Conservation (phyloP, 2,113 vertebrate genomes). For the Malurus cyaneus region DNA sequence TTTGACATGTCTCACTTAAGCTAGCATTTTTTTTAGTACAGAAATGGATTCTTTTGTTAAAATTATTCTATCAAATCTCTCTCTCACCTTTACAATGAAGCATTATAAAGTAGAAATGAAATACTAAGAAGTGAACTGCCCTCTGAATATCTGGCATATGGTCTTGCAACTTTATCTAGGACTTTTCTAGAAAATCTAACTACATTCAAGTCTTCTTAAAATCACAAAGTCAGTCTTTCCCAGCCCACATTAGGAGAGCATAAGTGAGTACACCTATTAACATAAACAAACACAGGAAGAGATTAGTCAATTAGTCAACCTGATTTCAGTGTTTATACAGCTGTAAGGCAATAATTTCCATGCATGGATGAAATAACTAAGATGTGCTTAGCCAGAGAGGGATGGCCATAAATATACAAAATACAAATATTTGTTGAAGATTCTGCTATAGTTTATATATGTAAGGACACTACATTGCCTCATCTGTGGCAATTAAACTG, state of each 20-base stretch:
- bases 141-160: neutral
- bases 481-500: neutral
- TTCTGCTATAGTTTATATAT: neutral
- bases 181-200: neutral
- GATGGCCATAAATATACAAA: neutral
- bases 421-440: neutral
- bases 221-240: neutral
- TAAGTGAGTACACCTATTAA: conserved; percentile 5
- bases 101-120: neutral
- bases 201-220: neutral
- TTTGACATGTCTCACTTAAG: neutral
- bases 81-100: neutral
- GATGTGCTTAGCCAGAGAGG: neutral
- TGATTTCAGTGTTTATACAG: conserved; percentile 28
- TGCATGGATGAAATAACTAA: neutral
- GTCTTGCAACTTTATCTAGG: neutral
- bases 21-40: neutral
- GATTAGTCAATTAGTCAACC: conserved; percentile 5
- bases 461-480: neutral
- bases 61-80: neutral
- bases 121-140: neutral
- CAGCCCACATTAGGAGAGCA: neutral
- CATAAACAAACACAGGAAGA: conserved; percentile 6
- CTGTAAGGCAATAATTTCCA: conserved; percentile 10
- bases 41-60: neutral